Evolutionary conservation across 2,797 vertebrate species (phyloP).

Genomic region (Sarcophilus harrisii): DNA sequence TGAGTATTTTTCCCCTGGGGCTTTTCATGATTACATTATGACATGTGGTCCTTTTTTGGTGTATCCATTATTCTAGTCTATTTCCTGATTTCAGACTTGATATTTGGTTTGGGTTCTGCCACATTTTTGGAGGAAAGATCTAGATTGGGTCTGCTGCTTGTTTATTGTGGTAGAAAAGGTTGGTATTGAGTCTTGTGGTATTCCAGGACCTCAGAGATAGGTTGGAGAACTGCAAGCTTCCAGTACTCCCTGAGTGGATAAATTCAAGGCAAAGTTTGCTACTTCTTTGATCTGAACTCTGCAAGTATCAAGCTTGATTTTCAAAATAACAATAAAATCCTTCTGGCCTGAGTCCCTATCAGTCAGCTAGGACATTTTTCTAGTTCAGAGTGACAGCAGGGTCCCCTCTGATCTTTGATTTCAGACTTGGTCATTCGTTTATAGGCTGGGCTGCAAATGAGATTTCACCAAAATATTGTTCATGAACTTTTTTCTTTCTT

Average conservation of each 20-base stretch:
- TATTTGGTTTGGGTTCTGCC: not conserved
- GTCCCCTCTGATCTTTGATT: not conserved
- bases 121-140: not conserved
- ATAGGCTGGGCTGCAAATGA: not conserved
- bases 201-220: not conserved
- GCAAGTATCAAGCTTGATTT: not conserved
- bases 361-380: not conserved
- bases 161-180: not conserved
- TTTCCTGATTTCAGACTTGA: not conserved
- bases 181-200: not conserved
- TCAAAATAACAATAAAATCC: not conserved
- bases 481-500: not conserved
- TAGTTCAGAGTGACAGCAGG: not conserved
- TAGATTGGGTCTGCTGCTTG: not conserved
- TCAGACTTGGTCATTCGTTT: not conserved
- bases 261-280: not conserved
- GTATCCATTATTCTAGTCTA: not conserved
- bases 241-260: not conserved
- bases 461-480: not conserved
- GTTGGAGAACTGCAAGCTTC: not conserved
- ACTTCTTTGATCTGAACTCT: not conserved
- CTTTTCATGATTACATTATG: not conserved
- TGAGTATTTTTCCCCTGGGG: not conserved
- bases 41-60: not conserved
- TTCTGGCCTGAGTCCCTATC: not conserved